phyloP scores from a whole-genome alignment of 2,113 vertebrate species.

The Chrysochloris asiatica region DNA sequence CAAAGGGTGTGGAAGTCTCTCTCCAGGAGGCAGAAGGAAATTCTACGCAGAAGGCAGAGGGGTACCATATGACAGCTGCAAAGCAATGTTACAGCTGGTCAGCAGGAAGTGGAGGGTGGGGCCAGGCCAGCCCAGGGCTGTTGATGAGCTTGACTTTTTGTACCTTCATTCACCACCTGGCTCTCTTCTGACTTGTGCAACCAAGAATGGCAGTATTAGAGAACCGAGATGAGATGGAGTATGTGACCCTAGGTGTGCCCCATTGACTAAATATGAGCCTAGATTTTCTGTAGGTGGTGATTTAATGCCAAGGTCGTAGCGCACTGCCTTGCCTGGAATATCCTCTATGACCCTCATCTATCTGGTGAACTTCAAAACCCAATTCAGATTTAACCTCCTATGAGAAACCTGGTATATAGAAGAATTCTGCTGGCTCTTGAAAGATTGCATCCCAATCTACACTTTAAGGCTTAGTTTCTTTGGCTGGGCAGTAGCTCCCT shows the following conservation, averaged over 20 bases:
- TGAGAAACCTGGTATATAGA: not conserved
- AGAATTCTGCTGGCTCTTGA: not conserved
- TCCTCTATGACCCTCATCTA: not conserved
- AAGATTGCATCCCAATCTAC: rapidly evolving
- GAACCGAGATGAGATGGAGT: not conserved
- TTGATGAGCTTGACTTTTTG: not conserved
- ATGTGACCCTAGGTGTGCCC: rapidly evolving
- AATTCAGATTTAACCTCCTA: not conserved
- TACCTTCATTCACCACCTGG: not conserved
- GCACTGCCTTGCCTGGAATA: not conserved
- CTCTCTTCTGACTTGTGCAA: not conserved
- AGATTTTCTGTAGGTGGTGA: too few species aligned
- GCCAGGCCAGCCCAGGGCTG: not conserved
- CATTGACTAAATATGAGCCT: not conserved
- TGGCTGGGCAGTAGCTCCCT: not conserved
- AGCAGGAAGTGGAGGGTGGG: not conserved
- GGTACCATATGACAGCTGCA: not conserved
- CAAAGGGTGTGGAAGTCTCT: not conserved
- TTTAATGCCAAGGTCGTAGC: rapidly evolving
- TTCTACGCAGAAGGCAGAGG: not conserved
- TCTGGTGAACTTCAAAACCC: not conserved
- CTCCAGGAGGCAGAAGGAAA: not conserved
- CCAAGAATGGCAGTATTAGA: not conserved
- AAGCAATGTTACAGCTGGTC: not conserved
- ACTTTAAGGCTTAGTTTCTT: rapidly evolving